These are phyloP conservation scores for Cisticola juncidis DNA, from an alignment of 2,113 vertebrate genomes.

Conservation along the genomic window DNA sequence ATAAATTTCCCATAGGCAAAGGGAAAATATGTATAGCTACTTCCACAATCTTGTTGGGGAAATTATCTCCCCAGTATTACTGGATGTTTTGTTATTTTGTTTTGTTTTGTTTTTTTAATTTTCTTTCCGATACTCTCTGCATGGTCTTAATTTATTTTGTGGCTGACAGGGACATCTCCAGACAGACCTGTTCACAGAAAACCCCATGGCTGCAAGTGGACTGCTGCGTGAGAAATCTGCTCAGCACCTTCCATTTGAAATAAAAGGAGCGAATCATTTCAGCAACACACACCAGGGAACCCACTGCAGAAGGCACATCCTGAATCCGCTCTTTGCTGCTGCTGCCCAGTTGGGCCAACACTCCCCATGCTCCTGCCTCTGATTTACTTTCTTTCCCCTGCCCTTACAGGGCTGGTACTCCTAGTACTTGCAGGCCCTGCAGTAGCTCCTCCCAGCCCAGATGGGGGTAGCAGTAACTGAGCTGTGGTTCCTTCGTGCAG, in stretches of 20 bases:
- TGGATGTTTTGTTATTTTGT: background rate
- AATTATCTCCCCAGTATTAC: background rate
- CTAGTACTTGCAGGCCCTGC: background rate
- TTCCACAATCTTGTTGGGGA: background rate
- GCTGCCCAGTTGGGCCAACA: background rate
- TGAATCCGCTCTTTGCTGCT: background rate
- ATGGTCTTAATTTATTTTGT: background rate
- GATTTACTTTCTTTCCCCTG: background rate
- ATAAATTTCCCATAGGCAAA: constrained; percentile 1
- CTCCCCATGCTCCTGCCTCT: background rate
- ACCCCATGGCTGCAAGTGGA: background rate
- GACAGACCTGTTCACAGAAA: background rate
- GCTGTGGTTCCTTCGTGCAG: background rate
- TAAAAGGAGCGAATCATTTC: background rate
- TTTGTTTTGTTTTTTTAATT: background rate
- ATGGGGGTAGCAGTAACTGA: background rate
- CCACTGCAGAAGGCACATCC: background rate
- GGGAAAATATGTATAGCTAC: background rate
- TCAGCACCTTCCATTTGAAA: background rate
- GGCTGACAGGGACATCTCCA: background rate
- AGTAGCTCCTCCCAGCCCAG: background rate
- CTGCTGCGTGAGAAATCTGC: background rate
- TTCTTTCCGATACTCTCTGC: background rate
- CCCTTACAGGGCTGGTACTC: background rate
- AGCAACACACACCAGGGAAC: background rate